Evolutionary conservation across 1,140 invertebrate species (phyloP).

Genomic region (Papilio polyxenes): DNA sequence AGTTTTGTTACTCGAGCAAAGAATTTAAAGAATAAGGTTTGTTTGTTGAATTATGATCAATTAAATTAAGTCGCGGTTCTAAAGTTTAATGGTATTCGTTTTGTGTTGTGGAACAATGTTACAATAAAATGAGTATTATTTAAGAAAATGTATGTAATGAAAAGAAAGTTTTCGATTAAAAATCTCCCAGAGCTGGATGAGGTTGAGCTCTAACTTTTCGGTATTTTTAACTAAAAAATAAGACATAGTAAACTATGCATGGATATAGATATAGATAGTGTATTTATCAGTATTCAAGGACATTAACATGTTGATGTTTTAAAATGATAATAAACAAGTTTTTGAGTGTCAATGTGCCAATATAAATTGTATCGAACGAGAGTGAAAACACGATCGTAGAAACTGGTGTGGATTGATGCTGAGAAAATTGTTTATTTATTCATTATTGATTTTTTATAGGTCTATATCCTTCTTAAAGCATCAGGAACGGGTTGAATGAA

Average conservation of each 20-base stretch:
- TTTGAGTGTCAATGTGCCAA: neutral
- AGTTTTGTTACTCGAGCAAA: neutral
- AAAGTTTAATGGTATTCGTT: neutral
- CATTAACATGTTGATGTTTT: neutral
- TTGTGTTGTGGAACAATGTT: neutral
- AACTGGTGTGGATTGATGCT: neutral
- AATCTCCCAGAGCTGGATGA: too few species aligned
- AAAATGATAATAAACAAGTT: slow-evolving; percentile 2
- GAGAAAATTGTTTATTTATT: slow-evolving; percentile 14
- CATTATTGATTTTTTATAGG: too few species aligned
- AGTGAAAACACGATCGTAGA: neutral
- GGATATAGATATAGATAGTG: too few species aligned
- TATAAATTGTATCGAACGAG: neutral
- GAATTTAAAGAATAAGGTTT: neutral
- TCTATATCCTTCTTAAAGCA: neutral
- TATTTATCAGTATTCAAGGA: neutral
- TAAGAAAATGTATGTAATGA: too few species aligned
- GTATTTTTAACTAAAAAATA: too few species aligned
- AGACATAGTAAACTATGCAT: too few species aligned
- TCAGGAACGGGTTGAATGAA: neutral
- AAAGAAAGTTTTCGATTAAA: too few species aligned
- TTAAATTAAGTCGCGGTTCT: neutral
- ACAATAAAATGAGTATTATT: too few species aligned
- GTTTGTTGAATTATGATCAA: neutral
- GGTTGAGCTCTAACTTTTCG: too few species aligned